These are phyloP conservation scores for Seison nebaliae DNA, from an alignment of 1,140 invertebrate species.

Conservation along the genomic window DNA sequence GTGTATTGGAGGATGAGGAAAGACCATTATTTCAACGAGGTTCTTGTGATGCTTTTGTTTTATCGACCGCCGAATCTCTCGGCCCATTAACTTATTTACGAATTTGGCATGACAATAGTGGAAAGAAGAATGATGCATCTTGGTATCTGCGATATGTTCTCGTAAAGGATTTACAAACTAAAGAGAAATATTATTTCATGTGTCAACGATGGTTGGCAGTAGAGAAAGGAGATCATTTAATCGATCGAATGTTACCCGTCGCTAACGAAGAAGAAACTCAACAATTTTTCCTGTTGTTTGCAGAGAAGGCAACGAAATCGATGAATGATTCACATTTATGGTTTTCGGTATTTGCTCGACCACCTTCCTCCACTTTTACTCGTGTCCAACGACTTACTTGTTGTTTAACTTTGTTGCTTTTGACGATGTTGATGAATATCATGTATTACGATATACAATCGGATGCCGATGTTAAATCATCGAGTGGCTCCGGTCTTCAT, in stretches of 20 bases:
- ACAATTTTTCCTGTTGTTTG: constrained; percentile 31
- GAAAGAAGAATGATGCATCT: constrained; percentile 28
- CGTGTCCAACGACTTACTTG: constrained; percentile 31
- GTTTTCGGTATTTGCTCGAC: constrained; percentile 34
- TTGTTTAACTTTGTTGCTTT: constrained; percentile 31
- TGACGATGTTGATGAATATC: constrained; percentile 30
- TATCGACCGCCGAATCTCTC: constrained; percentile 23
- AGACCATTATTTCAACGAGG: constrained; percentile 16
- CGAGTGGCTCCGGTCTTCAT: constrained; percentile 15
- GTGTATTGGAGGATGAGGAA: constrained; percentile 19
- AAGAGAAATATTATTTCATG: constrained; percentile 32
- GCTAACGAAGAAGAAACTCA: constrained; percentile 29
- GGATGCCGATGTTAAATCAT: constrained; percentile 16
- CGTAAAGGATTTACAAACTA: constrained; percentile 32
- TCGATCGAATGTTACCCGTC: constrained; percentile 32
- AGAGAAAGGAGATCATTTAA: constrained; percentile 33
- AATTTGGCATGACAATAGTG: constrained; percentile 35
- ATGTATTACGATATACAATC: constrained; percentile 27
- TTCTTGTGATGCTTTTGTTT: background rate
- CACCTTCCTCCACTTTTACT: constrained; percentile 32
- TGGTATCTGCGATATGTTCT: constrained; percentile 33
- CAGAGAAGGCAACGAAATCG: constrained; percentile 27
- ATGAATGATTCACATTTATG: constrained; percentile 34
- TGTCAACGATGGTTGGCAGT: constrained; percentile 32
- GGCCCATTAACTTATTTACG: constrained; percentile 31